Evolutionary conservation across 2,113 vertebrate species (phyloP).

Genomic region (Syngnathus scovelli): DNA sequence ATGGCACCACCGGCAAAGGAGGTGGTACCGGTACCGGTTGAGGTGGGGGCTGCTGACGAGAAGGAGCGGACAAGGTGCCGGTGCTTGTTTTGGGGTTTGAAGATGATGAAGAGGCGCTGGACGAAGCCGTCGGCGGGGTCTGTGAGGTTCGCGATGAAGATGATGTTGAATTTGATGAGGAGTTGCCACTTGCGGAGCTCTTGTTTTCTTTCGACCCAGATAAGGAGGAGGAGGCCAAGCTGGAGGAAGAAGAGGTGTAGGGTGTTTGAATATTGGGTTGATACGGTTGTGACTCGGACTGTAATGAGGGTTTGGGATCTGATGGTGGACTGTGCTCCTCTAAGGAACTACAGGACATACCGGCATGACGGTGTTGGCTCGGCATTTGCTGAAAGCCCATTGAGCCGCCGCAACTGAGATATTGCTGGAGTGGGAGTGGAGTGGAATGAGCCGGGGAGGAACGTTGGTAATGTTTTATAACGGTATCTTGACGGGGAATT

Average conservation of each 20-base stretch:
- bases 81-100: constrained; percentile 69
- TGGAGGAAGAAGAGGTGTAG: constrained; percentile 59
- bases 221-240: constrained; percentile 43
- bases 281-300: constrained; percentile 71
- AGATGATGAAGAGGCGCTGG: constrained; percentile 60
- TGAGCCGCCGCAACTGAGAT: constrained; percentile 78
- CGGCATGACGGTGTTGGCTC: constrained; percentile 60
- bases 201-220: constrained; percentile 53
- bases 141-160: constrained; percentile 63
- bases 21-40: constrained; percentile 47
- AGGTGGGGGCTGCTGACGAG: constrained; percentile 59
- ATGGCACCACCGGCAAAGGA: constrained; percentile 53
- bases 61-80: constrained; percentile 53
- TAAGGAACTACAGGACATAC: constrained; percentile 78
- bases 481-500: constrained; percentile 81
- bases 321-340: constrained; percentile 76
- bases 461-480: constrained; percentile 90
- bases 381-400: constrained; percentile 80
- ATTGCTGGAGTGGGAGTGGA: constrained; percentile 80
- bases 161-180: constrained; percentile 57
- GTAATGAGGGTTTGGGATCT: constrained; percentile 59
- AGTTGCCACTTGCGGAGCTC: constrained; percentile 65
- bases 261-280: constrained; percentile 80
- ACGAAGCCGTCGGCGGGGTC: constrained; percentile 62
- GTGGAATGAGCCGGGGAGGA: constrained; percentile 70